These are phyloP conservation scores for Petrocephalus schoutedeni DNA, from an alignment of 2,797 vertebrate genomes.

Conservation along the genomic window DNA sequence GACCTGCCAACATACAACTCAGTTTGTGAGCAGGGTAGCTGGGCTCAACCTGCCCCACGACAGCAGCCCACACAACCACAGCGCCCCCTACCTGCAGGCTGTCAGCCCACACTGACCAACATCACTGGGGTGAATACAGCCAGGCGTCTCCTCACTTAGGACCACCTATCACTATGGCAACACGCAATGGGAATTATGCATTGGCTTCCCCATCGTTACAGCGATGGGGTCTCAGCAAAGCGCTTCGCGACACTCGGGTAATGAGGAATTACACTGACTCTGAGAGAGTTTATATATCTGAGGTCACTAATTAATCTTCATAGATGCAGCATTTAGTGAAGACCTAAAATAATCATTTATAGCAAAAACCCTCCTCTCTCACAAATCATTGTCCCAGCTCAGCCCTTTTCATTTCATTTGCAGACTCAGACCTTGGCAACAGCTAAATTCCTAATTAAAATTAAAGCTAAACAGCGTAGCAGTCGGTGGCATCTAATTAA, in stretches of 20 bases:
- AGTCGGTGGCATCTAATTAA: conserved; percentile 13
- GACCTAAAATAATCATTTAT: background rate
- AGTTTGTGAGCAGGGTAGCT: conserved; percentile 63
- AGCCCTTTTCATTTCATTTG: background rate
- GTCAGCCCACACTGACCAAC: conserved; percentile 39
- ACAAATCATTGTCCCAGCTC: background rate
- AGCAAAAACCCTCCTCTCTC: background rate
- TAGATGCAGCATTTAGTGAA: background rate
- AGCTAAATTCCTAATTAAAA: background rate
- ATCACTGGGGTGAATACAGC: conserved; percentile 21
- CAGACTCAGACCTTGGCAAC: background rate
- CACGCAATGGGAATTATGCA: background rate
- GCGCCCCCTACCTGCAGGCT: conserved; percentile 25
- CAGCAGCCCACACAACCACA: conserved; percentile 28
- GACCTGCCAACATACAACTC: conserved; percentile 61
- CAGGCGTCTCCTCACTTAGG: background rate
- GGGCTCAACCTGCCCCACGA: conserved; percentile 63
- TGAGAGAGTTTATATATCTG: background rate
- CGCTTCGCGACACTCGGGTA: background rate
- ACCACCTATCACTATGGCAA: background rate
- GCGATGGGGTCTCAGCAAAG: background rate
- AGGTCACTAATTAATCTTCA: background rate
- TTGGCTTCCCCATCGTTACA: background rate
- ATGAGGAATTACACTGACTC: background rate
- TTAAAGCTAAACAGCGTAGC: background rate